Percentiles rank a stretch among this genome's conserved stretches.
Evolutionary conservation across 2,888 invertebrate species (phyloP).

Genomic region (Apodemia hepburni): DNA sequence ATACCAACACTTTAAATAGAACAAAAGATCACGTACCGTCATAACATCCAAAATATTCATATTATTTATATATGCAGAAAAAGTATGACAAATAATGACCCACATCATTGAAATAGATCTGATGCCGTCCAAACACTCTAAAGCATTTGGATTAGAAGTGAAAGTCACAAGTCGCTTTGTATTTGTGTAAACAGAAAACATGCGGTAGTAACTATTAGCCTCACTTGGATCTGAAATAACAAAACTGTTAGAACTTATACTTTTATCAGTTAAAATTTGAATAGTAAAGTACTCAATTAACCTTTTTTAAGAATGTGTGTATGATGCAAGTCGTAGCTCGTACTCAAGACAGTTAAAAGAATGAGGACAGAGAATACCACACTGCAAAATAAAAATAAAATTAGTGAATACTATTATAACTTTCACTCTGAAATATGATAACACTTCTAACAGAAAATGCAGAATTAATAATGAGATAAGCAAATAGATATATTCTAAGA

Average conservation of each 20-base stretch:
- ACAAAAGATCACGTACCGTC: constrained; percentile 36
- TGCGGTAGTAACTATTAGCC: constrained; percentile 38
- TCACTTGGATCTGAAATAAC: constrained; percentile 43
- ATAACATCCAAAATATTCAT: constrained; percentile 42
- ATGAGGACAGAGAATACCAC: constrained; percentile 39
- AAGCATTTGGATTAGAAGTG: constrained; percentile 44
- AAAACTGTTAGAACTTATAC: not conserved
- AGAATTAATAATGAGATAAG: no score
- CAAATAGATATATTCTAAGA: no score
- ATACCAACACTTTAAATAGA: not conserved
- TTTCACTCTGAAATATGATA: no score
- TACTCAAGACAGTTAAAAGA: constrained; percentile 45
- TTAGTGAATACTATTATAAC: no score
- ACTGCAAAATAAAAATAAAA: constrained; percentile 29
- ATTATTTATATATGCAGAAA: constrained; percentile 34
- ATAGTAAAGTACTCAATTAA: not conserved
- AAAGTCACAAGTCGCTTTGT: constrained; percentile 55
- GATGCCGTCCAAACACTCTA: constrained; percentile 70
- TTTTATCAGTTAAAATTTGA: not conserved
- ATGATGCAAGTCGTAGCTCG: constrained; percentile 43
- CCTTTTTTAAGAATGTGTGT: not conserved
- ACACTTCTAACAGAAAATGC: no score
- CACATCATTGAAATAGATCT: constrained; percentile 69
- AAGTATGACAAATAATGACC: constrained; percentile 67
- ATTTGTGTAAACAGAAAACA: constrained; percentile 61